Evolutionary conservation across 1,140 invertebrate species (phyloP).

Genomic region (Pseudobourletiella spinata): DNA sequence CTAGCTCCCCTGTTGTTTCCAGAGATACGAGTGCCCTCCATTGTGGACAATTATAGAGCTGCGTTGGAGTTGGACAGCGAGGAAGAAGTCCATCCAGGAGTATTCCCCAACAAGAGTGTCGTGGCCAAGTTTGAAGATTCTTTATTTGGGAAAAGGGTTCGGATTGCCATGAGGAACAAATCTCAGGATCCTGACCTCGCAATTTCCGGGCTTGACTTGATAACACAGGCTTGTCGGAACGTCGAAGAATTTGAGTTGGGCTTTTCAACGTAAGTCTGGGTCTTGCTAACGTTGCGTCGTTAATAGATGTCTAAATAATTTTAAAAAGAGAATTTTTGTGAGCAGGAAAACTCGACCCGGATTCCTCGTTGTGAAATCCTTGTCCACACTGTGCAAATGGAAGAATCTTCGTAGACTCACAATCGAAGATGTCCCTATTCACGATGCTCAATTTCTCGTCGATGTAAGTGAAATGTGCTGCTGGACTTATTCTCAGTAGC

Average conservation of each 20-base stretch:
- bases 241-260: conserved; percentile 19
- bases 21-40: background rate
- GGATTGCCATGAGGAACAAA: background rate
- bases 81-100: background rate
- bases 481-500: no score
- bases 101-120: background rate
- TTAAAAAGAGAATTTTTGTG: no score
- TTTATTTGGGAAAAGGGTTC: background rate
- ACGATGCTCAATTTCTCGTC: conserved; percentile 17
- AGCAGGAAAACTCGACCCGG: conserved; percentile 2
- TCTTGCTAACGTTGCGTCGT: background rate
- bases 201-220: conserved; percentile 6
- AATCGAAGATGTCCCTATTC: conserved; percentile 8
- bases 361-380: background rate
- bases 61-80: background rate
- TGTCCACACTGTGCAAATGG: conserved; percentile 4
- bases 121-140: background rate
- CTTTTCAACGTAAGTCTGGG: conserved; percentile 9
- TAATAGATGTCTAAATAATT: no score
- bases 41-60: background rate
- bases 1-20: no score
- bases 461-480: no score
- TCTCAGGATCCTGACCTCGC: background rate
- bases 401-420: conserved; percentile 10
- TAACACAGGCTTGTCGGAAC: conserved; percentile 2